phyloP scores from a whole-genome alignment of 2,888 invertebrate species.

The Ornithoptera priamus region DNA sequence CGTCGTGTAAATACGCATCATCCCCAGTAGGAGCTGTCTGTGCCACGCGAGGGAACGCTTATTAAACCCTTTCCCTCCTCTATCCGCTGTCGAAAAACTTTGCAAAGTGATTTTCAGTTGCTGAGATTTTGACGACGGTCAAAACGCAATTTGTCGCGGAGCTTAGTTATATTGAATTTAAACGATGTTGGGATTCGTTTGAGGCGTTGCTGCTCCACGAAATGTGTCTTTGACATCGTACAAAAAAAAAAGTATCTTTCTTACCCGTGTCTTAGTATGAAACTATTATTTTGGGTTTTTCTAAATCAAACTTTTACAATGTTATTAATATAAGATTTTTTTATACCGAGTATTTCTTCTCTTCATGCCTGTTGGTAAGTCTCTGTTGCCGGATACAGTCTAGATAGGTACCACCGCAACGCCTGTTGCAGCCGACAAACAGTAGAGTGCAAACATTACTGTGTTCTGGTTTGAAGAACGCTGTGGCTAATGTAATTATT shows the following conservation, averaged over 20 bases:
- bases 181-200: neutral
- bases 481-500: too few relatives aligned
- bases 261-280: too few relatives aligned
- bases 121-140: slow-evolving; percentile 22
- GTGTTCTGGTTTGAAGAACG: too few relatives aligned
- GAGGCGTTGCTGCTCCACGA: neutral
- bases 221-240: neutral
- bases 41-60: neutral
- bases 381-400: too few relatives aligned
- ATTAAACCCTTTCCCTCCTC: slow-evolving; percentile 1
- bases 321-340: too few relatives aligned
- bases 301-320: too few relatives aligned
- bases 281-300: too few relatives aligned
- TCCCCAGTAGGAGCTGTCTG: neutral
- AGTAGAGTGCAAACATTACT: too few relatives aligned
- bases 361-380: too few relatives aligned
- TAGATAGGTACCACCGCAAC: too few relatives aligned
- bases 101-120: slow-evolving; percentile 2
- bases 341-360: too few relatives aligned
- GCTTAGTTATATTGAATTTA: slow-evolving; percentile 11
- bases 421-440: too few relatives aligned
- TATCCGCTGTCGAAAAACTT: slow-evolving; percentile 11
- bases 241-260: neutral
- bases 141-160: slow-evolving; percentile 8
- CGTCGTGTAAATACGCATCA: neutral